Conservation (phyloP, 2,888 invertebrate species). For the Dryomyza anilis region DNA sequence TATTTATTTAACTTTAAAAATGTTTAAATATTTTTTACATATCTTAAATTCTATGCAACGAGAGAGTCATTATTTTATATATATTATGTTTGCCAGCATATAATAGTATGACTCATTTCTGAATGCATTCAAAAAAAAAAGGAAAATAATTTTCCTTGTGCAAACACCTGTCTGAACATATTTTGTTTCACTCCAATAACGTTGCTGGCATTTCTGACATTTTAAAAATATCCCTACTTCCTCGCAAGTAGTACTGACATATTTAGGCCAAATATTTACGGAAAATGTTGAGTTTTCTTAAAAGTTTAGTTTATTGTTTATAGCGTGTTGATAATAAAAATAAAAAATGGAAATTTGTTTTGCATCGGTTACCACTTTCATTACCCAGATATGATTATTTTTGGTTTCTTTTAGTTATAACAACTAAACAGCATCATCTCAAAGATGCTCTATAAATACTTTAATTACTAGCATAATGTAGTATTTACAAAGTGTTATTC, state of each 20-base stretch:
- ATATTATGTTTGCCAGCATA: too few relatives aligned
- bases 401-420: not conserved
- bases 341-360: constrained; percentile 7
- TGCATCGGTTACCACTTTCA: constrained; percentile 21
- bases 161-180: too few relatives aligned
- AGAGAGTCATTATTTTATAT: too few relatives aligned
- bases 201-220: not conserved
- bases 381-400: not conserved
- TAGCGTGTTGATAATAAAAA: constrained; percentile 2
- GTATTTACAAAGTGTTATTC: too few relatives aligned
- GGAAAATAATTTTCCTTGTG: too few relatives aligned
- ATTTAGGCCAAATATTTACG: constrained; percentile 12
- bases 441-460: not conserved
- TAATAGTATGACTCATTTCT: too few relatives aligned
- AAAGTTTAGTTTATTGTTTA: not conserved
- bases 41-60: too few relatives aligned
- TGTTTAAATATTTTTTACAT: too few relatives aligned
- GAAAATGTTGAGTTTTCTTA: not conserved
- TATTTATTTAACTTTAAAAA: too few relatives aligned
- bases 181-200: too few relatives aligned
- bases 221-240: not conserved
- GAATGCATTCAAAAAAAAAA: too few relatives aligned
- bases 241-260: constrained; percentile 4
- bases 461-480: too few relatives aligned
- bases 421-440: not conserved